These are phyloP conservation scores for Aquatica leii DNA, from an alignment of 2,888 invertebrate species.

Conservation along the genomic window DNA sequence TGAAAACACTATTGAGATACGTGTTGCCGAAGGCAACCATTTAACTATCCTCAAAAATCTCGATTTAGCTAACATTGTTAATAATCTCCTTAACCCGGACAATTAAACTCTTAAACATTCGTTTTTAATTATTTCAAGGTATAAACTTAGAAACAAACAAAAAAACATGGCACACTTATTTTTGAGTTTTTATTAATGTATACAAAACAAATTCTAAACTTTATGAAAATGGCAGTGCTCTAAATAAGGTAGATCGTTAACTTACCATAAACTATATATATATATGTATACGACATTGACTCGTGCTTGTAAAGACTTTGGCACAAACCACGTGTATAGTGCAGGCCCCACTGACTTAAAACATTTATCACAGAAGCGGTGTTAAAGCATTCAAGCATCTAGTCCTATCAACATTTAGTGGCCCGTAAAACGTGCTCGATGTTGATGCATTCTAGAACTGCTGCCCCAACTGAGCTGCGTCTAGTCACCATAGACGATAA, in stretches of 20 bases:
- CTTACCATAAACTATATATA: constrained; percentile 6
- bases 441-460: constrained; percentile 71
- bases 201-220: too few species aligned
- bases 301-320: not conserved
- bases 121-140: too few species aligned
- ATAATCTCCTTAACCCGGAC: too few species aligned
- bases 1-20: constrained; percentile 66
- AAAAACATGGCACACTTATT: too few species aligned
- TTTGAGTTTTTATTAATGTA: too few species aligned
- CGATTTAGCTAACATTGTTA: constrained; percentile 69
- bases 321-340: constrained; percentile 9
- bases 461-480: constrained; percentile 72
- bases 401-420: constrained; percentile 34
- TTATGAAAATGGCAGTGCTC: constrained; percentile 5
- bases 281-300: not conserved
- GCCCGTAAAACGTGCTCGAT: constrained; percentile 61
- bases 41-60: constrained; percentile 72
- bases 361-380: constrained; percentile 6
- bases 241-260: constrained; percentile 1
- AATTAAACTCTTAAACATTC: too few species aligned
- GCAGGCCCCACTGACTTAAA: constrained; percentile 2
- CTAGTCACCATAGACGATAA: constrained; percentile 72
- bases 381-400: not conserved
- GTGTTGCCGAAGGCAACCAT: constrained; percentile 78
- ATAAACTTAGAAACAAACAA: too few species aligned